Base-by-base conservation (phyloP, 2,113 vertebrate genomes). In the Psettodes erumei region DNA sequence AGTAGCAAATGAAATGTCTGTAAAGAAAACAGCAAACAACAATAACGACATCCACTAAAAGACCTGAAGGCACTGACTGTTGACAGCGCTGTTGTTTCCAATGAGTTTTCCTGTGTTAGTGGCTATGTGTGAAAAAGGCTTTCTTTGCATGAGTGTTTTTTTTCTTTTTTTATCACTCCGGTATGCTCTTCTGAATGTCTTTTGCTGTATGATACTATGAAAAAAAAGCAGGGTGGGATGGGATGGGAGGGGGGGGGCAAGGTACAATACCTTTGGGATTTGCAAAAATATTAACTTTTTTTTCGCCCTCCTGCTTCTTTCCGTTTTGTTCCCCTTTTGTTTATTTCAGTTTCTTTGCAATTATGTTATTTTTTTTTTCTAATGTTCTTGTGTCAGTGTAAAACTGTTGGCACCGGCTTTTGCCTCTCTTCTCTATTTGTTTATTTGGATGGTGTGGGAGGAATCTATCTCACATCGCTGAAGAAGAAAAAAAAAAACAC, bases 21-120 rank as follows among this genome's bases (percentile, higher is more conserved):
- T 87, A 73, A 82, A 86, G 62, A 79, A n/a, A 88, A 91, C 82
- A 45, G 73, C 92, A 89, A 70, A 85, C 59, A 78, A 90, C 71
- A 85, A 90, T 65, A 86, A 92, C 13, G 77, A 89, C 53, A 86
- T 79, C 79, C 53, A 61, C 61, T 87, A 92, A 90, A 75, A 90
- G 91, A 89, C 90, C 91, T 83, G 88, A 93, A 96, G 96, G 96
- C 96, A 85, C 84, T 93, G 97, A 97, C 97, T 96, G 97, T 97
- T 98, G 95, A 88, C 91, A 91, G 82, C 71, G 85, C 81, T 87
- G 79, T 80, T 76, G 75, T 88, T 72, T 81, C 69, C 85, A 56
- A 84, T 81, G 75, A 88, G n/a, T 81, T 86, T 86, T 85, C 80
- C 81, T 63, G 89, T 91, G 87, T 78, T 91, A 81, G 80, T 93